Base-by-base conservation (phyloP, 2,888 invertebrate species). In the Drosophila anceps region DNA sequence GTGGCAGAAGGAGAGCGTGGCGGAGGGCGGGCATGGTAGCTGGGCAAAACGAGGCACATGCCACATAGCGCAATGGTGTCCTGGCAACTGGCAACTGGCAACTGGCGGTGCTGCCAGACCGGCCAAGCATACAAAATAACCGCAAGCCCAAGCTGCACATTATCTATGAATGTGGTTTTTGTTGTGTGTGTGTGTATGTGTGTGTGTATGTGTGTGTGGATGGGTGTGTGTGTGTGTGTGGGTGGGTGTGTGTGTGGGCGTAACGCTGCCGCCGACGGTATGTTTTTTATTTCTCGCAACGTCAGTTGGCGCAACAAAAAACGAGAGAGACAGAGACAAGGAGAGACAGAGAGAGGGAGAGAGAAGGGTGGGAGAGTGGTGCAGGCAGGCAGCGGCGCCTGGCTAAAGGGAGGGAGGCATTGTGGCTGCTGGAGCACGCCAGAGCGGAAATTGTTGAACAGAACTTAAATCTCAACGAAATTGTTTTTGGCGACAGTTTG, bases 401-500 rank as follows among this genome's bases (percentile, higher is more conserved):
- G 20, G 15, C 9, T 10, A 24, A 20, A 15, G 12, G 12, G 13
- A 10, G 1, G 27, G 9, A 10, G 5, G 18, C 12, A 6, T 3
- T 20, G 43, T 8, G 39, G 29, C 39, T 44, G 33, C 50, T 31
- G 18, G 35, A 20, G 50, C 39, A 48, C 70, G 82, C 62, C 69
- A 66, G 71, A 81, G 63, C 85, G 88, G 84, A 85, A 84, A 87
- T 89, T 89, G 90, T 82, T 78, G 62, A 88, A 76, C 80, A 88
- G 88, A 86, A 88, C 90, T 90, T 88, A 85, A 86, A 86, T 88
- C 85, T 88, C 73, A 81, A 73, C 85, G 82, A 86, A 85, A 85
- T 85, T 89, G 90, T 89, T 89, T 89, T 88, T 89, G 88, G 90
- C 88, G 85, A 86, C 85, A 88, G 85, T 89, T 84, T 81, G 72